Base-by-base conservation (phyloP, 1,140 invertebrate species). In the Aphidius gifuensis region DNA sequence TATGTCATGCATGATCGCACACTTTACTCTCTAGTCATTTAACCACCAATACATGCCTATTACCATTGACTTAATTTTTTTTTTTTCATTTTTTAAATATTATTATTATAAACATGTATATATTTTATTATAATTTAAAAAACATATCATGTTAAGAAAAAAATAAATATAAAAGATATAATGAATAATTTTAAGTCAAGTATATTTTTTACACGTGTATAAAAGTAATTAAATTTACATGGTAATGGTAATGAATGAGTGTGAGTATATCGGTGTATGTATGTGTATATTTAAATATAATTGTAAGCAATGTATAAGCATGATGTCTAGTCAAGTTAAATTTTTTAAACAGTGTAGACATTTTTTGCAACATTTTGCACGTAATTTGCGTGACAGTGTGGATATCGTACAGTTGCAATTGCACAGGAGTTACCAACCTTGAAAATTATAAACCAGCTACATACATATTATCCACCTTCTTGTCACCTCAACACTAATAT, bases 351-450 rank as follows among this genome's bases (percentile, higher is more conserved):
- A 32, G 23, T 32, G 23, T 32, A 32, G 23, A 32, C 23, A 32
- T 32, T 32, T 32, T 32, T 32, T 32, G 23, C 23, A 32, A 32
- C 23, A 32, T 32, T 32, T n/a, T 44, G 53, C 60, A 56, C 46
- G 60, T 62, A 62, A 62, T 11, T 38, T 40, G 60, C 60, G 60
- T 62, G 60, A 62, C 60, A 62, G 60, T 62, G 16, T 45, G 53
- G 53, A 57, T 53, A 62, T 53, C 56, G 16, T 45, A 53, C 60
- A 53, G 60, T 62, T 62, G 53, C 60, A 62, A 62, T 62, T 56
- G 63, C 60, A 53, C 23, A 8, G 43, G 57, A 68, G 54, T 43
- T 45, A 51, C 55, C 60, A 69, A 72, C 71, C 71, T 73, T 73
- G 71, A 72, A 73, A 68, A 64, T 63, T 59, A 55, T 58, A 61